These are phyloP conservation scores for Xiphophorus couchianus DNA, from an alignment of 2,113 vertebrate species.

Conservation along the genomic window DNA sequence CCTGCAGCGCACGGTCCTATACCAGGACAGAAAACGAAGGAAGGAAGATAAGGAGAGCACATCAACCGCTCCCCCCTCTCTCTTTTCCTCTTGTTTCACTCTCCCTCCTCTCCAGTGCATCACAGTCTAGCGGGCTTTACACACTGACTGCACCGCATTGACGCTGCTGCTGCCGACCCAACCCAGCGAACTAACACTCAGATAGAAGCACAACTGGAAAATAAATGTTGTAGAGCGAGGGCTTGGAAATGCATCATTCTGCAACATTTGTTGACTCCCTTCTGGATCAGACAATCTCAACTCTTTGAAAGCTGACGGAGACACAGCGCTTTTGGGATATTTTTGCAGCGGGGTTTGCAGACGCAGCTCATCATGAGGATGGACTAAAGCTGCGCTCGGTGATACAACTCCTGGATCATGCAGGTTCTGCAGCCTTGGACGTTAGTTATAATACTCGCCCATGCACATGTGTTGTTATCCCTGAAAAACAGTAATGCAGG, in stretches of 20 bases:
- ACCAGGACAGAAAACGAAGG: constrained; percentile 39
- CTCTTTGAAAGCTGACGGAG: constrained; percentile 39
- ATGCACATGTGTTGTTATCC: constrained; percentile 57
- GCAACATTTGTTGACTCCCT: neutral
- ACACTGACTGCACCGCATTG: constrained; percentile 70
- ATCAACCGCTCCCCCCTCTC: constrained; percentile 39
- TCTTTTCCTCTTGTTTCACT: neutral
- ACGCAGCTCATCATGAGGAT: neutral
- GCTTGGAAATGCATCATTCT: constrained; percentile 41
- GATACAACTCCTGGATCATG: constrained; percentile 70
- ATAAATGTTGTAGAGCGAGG: constrained; percentile 6
- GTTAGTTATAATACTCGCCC: constrained; percentile 65
- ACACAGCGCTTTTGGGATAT: neutral
- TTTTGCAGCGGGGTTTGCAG: neutral
- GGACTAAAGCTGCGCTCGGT: neutral
- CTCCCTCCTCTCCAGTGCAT: constrained; percentile 46
- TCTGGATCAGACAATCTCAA: constrained; percentile 22
- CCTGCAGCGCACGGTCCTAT: constrained; percentile 55
- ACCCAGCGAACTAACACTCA: constrained; percentile 49
- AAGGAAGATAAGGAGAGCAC: constrained; percentile 42
- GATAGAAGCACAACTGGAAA: constrained; percentile 24
- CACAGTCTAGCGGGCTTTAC: constrained; percentile 52
- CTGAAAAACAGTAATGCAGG: constrained; percentile 50
- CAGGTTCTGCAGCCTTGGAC: constrained; percentile 67
- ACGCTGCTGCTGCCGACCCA: constrained; percentile 64